A percentile compares a stretch with the other conserved stretches of the same genome.
Conservation (phyloP, 2,113 vertebrate genomes). For the Periophthalmus modestus region DNA sequence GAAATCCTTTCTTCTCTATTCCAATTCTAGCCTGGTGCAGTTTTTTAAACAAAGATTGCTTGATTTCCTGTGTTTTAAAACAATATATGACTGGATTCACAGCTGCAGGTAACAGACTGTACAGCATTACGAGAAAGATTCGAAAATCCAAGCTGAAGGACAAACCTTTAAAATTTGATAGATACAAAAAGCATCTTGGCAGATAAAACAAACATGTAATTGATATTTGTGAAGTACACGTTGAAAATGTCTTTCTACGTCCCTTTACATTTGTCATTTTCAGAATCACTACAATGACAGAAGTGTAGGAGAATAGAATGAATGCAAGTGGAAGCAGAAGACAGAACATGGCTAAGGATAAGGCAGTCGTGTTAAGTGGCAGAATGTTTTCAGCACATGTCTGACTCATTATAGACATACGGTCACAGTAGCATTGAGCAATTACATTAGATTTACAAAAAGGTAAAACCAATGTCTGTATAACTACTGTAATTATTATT, state of each 20-base stretch:
- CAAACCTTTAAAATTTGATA: no score
- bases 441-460: no score
- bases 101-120: constrained; percentile 69
- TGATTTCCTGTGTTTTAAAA: constrained; percentile 72
- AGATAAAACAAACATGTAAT: no score
- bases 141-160: no score
- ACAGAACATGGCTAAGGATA: constrained; percentile 60
- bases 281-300: constrained; percentile 53
- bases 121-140: constrained; percentile 64
- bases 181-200: no score
- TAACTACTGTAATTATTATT: no score
- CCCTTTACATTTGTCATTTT: constrained; percentile 55
- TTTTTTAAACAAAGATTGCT: constrained; percentile 51
- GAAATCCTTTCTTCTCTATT: constrained; percentile 14
- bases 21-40: constrained; percentile 34
- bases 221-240: no score
- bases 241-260: no score
- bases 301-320: constrained; percentile 67
- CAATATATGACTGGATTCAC: constrained; percentile 75
- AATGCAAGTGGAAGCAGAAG: constrained; percentile 66
- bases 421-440: constrained; percentile 69
- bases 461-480: no score
- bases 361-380: background rate
- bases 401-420: constrained; percentile 53
- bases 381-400: constrained; percentile 43